Percentiles rank a stretch among this genome's conserved stretches.
phyloP scores from a whole-genome alignment of 2,888 invertebrate species.

The Chalcis sispes region DNA sequence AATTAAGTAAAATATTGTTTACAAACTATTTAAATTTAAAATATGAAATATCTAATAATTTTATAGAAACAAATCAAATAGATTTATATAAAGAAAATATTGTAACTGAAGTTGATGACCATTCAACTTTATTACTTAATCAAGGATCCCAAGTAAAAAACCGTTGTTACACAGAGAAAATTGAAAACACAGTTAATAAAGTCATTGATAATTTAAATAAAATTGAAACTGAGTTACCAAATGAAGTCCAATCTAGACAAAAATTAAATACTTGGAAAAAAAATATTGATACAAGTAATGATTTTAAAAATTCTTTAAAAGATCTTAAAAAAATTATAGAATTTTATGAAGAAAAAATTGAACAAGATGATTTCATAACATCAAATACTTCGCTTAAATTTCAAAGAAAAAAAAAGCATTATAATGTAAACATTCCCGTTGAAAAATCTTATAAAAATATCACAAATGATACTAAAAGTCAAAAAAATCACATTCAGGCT shows the following conservation, averaged over 20 bases:
- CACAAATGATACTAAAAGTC: not conserved
- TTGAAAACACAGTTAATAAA: not conserved
- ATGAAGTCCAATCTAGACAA: not conserved
- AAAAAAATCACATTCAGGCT: not conserved
- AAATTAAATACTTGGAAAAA: not conserved
- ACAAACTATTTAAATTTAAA: too few relatives aligned
- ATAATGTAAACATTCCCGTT: not conserved
- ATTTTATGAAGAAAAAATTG: conserved; percentile 1
- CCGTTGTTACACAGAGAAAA: not conserved
- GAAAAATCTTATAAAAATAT: too few relatives aligned
- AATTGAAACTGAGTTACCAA: too few relatives aligned
- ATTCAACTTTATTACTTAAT: conserved; percentile 6
- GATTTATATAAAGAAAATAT: not conserved
- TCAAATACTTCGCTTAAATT: not conserved
- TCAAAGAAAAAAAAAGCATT: not conserved
- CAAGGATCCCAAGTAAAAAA: conserved; percentile 22
- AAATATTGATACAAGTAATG: not conserved
- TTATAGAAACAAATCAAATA: too few relatives aligned
- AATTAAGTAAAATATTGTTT: too few relatives aligned
- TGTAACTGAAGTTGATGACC: conserved; percentile 2
- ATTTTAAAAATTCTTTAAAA: conserved; percentile 39
- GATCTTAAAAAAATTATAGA: conserved; percentile 14
- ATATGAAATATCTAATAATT: too few relatives aligned
- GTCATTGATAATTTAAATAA: not conserved
- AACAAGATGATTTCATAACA: not conserved